Evolutionary conservation across 2,888 invertebrate genomes (phyloP), one percentile per base, ranked within the genome.

Genomic region (Caenorhabditis drosophilae): DNA sequence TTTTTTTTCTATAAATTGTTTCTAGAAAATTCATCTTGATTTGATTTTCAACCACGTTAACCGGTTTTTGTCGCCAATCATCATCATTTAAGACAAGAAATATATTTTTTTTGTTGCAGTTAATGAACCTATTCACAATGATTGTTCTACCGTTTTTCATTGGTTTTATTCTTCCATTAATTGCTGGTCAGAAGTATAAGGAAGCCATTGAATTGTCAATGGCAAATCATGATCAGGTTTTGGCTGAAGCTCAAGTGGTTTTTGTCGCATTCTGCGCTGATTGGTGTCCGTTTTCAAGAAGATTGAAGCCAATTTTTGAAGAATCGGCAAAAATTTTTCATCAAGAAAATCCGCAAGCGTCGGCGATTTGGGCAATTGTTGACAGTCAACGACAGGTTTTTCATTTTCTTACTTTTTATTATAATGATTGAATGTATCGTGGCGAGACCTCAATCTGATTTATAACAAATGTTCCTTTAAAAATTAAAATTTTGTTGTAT

Each of bases 261-360:
- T 92, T 98, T 86, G 89, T 98, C 67, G 97, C 98, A 87, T 98
- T 98, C 86, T 98, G 97, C 87, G 98, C 98, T 34, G 96, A 97
- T 84, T 99, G 98, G 98, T 98, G 98, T 87, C 90, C 92, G 82
- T 98, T 97, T 87, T 97, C 97, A 87, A 94, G 93, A 85, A 89
- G 94, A 86, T 87, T 99, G 84, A 91, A 91, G 85, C 98, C 98
- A 15, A 90, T 96, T 82, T 99, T 94, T 86, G 93, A 96, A 85
- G 94, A 96, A 85, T 92, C 96, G 34, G 91, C 96, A 6, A 91
- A 90, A n/a, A 66, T 61, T 12, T 73, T 76, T 64, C 70, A 76
- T 46, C 55, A 59, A 11, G 73, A 76, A 34, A 66, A 72, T 52
- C 76, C 76, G 12, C 47, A 50, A 16, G 66, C 69, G 9, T 60